Evolutionary conservation across 2,113 vertebrate species (phyloP), one percentile per base, ranked within the genome.

Genomic region (Jacana jacana): DNA sequence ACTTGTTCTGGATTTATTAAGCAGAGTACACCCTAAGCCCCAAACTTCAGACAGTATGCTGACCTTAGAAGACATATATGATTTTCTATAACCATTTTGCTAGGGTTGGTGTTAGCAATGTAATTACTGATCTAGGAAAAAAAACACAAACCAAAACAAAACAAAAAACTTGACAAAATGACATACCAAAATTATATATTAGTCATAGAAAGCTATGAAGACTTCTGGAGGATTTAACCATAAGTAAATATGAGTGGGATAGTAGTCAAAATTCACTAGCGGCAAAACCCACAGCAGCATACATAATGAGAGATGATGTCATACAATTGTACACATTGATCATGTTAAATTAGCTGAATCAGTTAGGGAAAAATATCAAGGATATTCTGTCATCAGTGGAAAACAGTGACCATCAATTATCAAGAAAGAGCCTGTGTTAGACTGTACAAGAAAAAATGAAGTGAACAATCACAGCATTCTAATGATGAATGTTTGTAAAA

Each of bases 271-370:
- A 89, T 79, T 72, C 35, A 69, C 37, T 35, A n/a, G 12, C 78
- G n/a, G 19, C 4, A 68, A 84, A 84, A 81, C 58, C 0, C 10
- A 27, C 9, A 70, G 13, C 31, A 84, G 19, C 8, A n/a, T 22
- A 20, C 6, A 19, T 55, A 61, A 61, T 0, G 3, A 70, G 11
- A 81, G 8, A 55, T 2, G 3, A 19, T 9, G 7, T 52, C 4
- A 83, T 86, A 73, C 8, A 54, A 11, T 13, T 81, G n/a, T 46
- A 31, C 5, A 20, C 5, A 16, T 31, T 13, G 28, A 37, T 58
- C 14, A 18, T 17, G 3, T n/a, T 81, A 40, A 81, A 70, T 71
- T 51, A 71, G 5, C 11, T 81, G 51, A 78, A 49, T 44, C 8
- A 66, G 2, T 7, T 28, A 35, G 3, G 18, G 31, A 58, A 85